Evolutionary conservation across 1,140 invertebrate genomes (phyloP), one percentile per base, ranked within the genome.

Genomic region (Drosophila murphyi): DNA sequence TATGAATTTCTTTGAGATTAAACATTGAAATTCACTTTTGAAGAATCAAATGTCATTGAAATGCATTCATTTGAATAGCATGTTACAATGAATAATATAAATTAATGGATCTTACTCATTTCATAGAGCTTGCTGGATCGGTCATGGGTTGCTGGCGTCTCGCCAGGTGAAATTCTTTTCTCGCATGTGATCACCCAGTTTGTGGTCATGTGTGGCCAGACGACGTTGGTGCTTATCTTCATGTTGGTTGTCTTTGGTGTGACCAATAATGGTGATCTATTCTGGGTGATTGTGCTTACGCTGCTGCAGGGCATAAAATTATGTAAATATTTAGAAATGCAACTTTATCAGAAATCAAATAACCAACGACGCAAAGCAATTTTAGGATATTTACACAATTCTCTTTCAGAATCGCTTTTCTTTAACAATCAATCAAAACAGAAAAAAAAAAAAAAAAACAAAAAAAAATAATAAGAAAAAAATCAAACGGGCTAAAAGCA

Each of bases 101-200:
- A 20, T 20, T 20, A 20, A 20, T 20, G 20, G n/a, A 41, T 4
- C 5, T 57, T 32, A 37, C 3, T 7, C 0, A 3, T 31, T 41
- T 39, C 39, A 63, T 85, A 98, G 93, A 97, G 97, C 29, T 93
- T 98, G n/a, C 88, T 98, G 76, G 97, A 98, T 92, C 93, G 97
- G 65, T 97, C 97, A 50, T 97, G 97, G 95, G 97, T 98, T 45
- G 95, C 95, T 81, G 97, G 98, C 54, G 97, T 99, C 0, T 95
- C 96, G 1, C 96, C 97, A 0, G 95, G 96, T 2, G 97, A 99
- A 94, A 96, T 99, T 75, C 95, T 99, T 47, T 96, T 98, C 80
- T 97, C 97, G 5, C 98, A 98, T 90, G 96, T 99, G 8, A 94
- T 97, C 3, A 98, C 97, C 0, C 98, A 99, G 93, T 97, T 98